These are phyloP conservation scores for Crossoptilon crossoptilon DNA, from an alignment of 2,797 vertebrate species.

Conservation along the genomic window DNA sequence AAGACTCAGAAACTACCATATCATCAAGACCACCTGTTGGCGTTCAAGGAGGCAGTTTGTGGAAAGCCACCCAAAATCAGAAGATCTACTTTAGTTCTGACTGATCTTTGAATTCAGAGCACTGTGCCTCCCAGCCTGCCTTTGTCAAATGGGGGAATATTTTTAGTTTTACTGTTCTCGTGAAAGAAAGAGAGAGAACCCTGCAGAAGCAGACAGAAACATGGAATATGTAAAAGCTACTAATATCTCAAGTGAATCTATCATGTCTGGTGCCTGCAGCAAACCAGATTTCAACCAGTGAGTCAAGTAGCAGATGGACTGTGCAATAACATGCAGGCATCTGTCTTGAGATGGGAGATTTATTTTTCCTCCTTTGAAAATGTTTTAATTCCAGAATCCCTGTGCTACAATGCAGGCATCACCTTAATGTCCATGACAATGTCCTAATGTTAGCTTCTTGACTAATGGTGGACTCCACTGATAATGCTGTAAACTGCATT, in stretches of 20 bases:
- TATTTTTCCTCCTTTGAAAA: background rate
- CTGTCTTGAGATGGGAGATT: background rate
- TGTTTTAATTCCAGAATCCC: slow-evolving; percentile 21
- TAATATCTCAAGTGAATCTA: background rate
- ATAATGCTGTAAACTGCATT: background rate
- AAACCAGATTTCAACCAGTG: background rate
- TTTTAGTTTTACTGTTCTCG: background rate
- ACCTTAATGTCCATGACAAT: background rate
- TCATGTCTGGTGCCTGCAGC: background rate
- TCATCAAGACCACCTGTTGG: background rate
- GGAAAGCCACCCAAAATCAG: background rate
- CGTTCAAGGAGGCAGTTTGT: background rate
- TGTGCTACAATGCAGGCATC: background rate
- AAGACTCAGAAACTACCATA: background rate
- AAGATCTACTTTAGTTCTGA: background rate
- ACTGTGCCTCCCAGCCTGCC: background rate
- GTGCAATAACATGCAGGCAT: background rate
- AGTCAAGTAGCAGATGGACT: background rate
- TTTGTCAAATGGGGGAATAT: background rate
- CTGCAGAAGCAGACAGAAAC: background rate
- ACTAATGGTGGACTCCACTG: background rate
- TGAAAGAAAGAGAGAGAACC: accelerated
- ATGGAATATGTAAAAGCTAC: background rate
- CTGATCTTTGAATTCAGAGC: background rate
- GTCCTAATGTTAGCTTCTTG: background rate